phyloP scores from a whole-genome alignment of 2,113 vertebrate genomes.

The Campylorhamphus procurvoides region DNA sequence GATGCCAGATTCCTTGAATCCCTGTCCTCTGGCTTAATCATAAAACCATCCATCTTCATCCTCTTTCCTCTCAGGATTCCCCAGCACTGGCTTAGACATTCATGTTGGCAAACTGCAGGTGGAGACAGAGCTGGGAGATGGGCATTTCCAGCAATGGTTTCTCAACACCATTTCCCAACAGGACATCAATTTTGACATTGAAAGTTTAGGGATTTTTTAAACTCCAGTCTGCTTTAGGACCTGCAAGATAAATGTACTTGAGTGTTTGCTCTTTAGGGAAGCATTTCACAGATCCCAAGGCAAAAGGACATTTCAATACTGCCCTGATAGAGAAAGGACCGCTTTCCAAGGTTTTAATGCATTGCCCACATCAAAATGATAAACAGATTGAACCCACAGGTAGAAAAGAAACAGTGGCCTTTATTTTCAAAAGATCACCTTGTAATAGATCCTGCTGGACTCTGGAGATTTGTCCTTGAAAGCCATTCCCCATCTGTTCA shows the following conservation, averaged over 20 bases:
- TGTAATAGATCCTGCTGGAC: neutral
- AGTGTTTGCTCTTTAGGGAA: neutral
- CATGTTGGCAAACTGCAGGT: neutral
- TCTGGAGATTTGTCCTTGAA: neutral
- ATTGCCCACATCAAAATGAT: neutral
- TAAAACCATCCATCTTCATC: constrained; percentile 51
- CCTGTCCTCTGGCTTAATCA: constrained; percentile 33
- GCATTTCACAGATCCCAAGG: neutral
- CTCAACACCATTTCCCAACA: neutral
- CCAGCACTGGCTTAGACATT: neutral
- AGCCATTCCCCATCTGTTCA: neutral
- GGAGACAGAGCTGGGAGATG: neutral
- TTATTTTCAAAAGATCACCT: neutral
- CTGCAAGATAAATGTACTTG: neutral
- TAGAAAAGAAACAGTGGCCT: neutral
- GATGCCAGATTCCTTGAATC: neutral
- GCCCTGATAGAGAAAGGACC: neutral
- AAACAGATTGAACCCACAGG: neutral
- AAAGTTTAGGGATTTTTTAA: rapidly evolving
- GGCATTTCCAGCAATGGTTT: neutral
- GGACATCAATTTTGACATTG: neutral
- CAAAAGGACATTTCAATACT: neutral
- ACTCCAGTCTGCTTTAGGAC: neutral
- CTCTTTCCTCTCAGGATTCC: neutral
- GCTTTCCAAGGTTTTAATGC: neutral